Base-by-base conservation (phyloP, 64 coral and sea anemone genomes). In the Porites australiensis region DNA sequence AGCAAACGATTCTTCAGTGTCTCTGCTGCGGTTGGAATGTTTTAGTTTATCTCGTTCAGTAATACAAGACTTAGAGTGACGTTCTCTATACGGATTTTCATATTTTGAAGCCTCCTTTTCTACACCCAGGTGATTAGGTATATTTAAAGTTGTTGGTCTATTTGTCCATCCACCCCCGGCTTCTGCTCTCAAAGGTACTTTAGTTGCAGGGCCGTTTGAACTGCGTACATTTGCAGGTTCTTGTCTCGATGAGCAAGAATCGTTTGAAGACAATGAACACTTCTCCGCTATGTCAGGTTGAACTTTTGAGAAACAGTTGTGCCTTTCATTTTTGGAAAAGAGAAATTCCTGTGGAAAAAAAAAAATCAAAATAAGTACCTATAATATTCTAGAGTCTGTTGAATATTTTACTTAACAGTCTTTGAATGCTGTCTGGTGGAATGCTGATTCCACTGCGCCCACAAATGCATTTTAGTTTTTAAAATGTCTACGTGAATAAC, bases 81-180 rank as follows among this genome's bases (percentile, higher is more conserved):
- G 65, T 64, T 48, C 79, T 45, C 13, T 37, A 64, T 44, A 63
- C 11, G 59, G 14, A 22, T 46, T 22, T 67, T 68, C 62, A 68
- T 44, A 22, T 21, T 20, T 84, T n/a, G 45, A 19, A 6, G 44
- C 51, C 19, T 69, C 46, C 8, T 68, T 45, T 51, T 19, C 69
- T 8, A 49, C 19, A 68, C n/a, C 4, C 60, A 52, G 12, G 51
- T 68, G 46, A 51, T 84, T 84, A 10, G 63, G 61, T 4, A 84
- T 46, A 69, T 84, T 51, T 4, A 84, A 69, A 13, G 18, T 84
- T 18, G 44, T 84, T 21, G 81, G 81, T 84, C 81, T 84, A 21
- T 45, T 8, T 69, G 18, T 60, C 44, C 21, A 53, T 12, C 81
- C 15, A 13, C 3, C 5, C 4, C 46, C 46, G 13, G 21, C 47